Percentiles rank a stretch among this genome's conserved stretches.
Conservation (phyloP, 1,140 invertebrate genomes). For the Pararge aegeria region DNA sequence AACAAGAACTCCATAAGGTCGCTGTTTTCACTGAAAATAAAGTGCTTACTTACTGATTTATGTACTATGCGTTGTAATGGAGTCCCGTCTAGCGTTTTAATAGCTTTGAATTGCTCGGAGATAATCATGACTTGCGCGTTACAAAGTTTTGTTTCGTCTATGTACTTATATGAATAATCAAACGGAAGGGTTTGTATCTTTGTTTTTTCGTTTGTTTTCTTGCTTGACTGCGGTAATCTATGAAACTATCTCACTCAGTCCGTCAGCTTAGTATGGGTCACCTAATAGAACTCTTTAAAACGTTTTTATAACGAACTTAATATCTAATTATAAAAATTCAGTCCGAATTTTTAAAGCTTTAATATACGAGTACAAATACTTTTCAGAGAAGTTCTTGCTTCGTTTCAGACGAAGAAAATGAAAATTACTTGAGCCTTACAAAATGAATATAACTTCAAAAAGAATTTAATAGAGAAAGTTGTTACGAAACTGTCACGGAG, state of each 20-base stretch:
- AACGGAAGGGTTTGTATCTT: too few relatives aligned
- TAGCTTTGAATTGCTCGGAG: conserved; percentile 13
- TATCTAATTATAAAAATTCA: too few relatives aligned
- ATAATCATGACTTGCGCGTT: conserved; percentile 20
- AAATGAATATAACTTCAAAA: background rate
- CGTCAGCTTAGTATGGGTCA: too few relatives aligned
- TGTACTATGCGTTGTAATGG: conserved; percentile 25
- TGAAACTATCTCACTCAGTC: too few relatives aligned
- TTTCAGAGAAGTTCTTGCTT: too few relatives aligned
- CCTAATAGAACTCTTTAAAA: too few relatives aligned
- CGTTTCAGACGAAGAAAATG: too few relatives aligned
- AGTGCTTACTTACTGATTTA: conserved; percentile 28
- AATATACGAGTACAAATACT: conserved; percentile 8
- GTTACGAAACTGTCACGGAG: background rate
- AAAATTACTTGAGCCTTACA: background rate
- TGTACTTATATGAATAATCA: background rate
- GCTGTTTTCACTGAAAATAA: conserved; percentile 28
- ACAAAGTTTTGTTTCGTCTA: background rate
- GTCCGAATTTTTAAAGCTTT: too few relatives aligned
- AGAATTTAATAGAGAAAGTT: conserved; percentile 3
- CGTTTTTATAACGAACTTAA: too few relatives aligned
- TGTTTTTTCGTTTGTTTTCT: too few relatives aligned
- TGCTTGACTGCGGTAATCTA: too few relatives aligned
- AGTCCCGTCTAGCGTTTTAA: conserved; percentile 25
- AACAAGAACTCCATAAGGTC: conserved; percentile 19